Percentiles rank a stretch among this genome's conserved stretches.
Conservation (phyloP, 2,113 vertebrate genomes). For the Tenebrosternarchus preto region DNA sequence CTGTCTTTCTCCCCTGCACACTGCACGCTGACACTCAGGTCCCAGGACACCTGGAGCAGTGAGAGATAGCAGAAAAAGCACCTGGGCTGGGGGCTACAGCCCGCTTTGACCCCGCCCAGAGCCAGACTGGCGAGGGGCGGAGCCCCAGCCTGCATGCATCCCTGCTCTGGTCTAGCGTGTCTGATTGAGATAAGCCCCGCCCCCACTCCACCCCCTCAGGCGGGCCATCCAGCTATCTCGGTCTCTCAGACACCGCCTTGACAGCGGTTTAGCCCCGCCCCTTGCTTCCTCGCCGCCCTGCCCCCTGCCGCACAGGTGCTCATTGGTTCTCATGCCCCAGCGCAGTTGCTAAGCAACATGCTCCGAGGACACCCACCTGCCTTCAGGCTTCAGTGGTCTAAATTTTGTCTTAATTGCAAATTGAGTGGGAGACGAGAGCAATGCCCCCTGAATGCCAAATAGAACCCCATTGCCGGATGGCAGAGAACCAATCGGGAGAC, state of each 20-base stretch:
- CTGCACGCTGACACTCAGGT: constrained; percentile 49
- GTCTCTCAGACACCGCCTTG: constrained; percentile 44
- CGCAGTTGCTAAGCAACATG: constrained; percentile 74
- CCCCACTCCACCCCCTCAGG: neutral
- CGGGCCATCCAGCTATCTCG: constrained; percentile 46
- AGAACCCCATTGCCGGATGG: constrained; percentile 55
- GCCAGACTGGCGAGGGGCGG: constrained; percentile 20
- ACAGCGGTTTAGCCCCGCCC: constrained; percentile 47
- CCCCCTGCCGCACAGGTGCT: constrained; percentile 71
- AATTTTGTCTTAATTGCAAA: constrained; percentile 82
- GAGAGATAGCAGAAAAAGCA: neutral
- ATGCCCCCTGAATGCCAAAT: constrained; percentile 74
- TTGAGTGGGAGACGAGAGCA: constrained; percentile 75
- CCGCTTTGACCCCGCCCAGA: constrained; percentile 35
- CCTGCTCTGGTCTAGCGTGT: constrained; percentile 45
- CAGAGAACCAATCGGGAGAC: constrained; percentile 52
- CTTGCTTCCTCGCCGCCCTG: constrained; percentile 48
- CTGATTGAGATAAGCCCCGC: constrained; percentile 51
- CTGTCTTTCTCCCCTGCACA: constrained; percentile 46
- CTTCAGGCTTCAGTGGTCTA: constrained; percentile 79
- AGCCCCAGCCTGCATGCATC: constrained; percentile 29
- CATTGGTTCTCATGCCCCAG: constrained; percentile 35
- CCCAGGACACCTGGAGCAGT: constrained; percentile 58
- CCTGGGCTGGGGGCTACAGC: constrained; percentile 14
- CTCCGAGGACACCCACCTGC: constrained; percentile 76